phyloP scores from a whole-genome alignment of 2,797 vertebrate species.

The Coregonus ussuriensis region DNA sequence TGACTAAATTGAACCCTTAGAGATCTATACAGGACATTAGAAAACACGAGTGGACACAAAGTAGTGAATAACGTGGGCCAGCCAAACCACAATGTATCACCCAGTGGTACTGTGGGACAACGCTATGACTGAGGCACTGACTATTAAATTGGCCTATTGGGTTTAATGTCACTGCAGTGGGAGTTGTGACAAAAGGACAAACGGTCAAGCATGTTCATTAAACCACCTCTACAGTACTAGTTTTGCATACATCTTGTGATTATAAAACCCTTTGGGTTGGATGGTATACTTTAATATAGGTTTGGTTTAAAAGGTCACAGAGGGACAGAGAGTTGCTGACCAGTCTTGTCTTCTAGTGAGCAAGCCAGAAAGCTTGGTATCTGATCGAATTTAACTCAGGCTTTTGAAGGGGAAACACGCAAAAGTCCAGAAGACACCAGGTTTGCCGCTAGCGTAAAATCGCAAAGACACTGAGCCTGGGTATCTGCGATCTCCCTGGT shows the following conservation, averaged over 20 bases:
- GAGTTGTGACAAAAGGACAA: slow-evolving; percentile 14
- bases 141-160: no score
- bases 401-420: slow-evolving; percentile 26
- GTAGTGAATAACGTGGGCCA: no score
- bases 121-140: background rate
- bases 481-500: slow-evolving; percentile 24
- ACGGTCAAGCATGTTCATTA: slow-evolving; percentile 22
- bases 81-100: background rate
- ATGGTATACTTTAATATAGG: no score
- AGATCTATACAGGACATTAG: background rate
- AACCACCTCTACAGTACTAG: background rate
- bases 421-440: slow-evolving; percentile 35
- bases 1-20: background rate
- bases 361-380: background rate
- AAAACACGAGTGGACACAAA: background rate
- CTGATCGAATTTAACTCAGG: slow-evolving; percentile 9
- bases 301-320: background rate
- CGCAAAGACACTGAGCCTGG: slow-evolving; percentile 52
- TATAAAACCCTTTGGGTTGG: background rate
- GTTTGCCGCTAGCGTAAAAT: slow-evolving; percentile 47
- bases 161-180: background rate
- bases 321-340: background rate
- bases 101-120: background rate
- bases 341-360: background rate
- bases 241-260: background rate